Conservation (phyloP, 1,140 invertebrate species). For the Luehdorfia chinensis region DNA sequence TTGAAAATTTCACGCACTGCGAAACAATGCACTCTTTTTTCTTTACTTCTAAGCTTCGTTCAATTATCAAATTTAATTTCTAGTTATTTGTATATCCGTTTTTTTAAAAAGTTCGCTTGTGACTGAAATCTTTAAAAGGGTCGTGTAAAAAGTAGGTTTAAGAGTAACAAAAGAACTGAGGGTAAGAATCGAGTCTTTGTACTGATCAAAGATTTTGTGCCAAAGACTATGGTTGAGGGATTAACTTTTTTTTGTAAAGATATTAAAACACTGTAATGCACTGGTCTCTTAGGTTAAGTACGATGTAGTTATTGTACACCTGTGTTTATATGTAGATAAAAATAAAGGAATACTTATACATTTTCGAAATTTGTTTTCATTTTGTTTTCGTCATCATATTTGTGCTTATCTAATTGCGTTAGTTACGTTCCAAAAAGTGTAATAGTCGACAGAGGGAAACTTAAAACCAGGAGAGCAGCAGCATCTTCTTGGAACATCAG, state of each 20-base stretch:
- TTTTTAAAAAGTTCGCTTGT: too few species aligned
- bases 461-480: too few species aligned
- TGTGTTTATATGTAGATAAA: slow-evolving; percentile 74
- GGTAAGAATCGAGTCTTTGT: slow-evolving; percentile 65
- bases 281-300: slow-evolving; percentile 65
- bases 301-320: slow-evolving; percentile 65
- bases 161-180: slow-evolving; percentile 53
- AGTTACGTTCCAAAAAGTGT: too few species aligned
- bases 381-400: too few species aligned
- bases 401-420: too few species aligned
- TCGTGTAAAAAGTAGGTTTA: slow-evolving; percentile 50
- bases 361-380: slow-evolving; percentile 45
- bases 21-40: background rate
- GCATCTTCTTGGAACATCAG: too few species aligned
- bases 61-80: slow-evolving; percentile 1
- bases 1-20: background rate
- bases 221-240: slow-evolving; percentile 69
- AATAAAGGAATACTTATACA: slow-evolving; percentile 66
- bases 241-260: slow-evolving; percentile 40
- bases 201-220: slow-evolving; percentile 71
- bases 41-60: background rate
- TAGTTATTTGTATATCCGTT: slow-evolving; percentile 3
- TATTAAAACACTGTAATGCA: slow-evolving; percentile 52
- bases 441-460: too few species aligned
- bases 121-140: slow-evolving; percentile 7